Evolutionary conservation across 64 coral and sea anemone species (phyloP).

Genomic region (Cladopsammia gracilis): DNA sequence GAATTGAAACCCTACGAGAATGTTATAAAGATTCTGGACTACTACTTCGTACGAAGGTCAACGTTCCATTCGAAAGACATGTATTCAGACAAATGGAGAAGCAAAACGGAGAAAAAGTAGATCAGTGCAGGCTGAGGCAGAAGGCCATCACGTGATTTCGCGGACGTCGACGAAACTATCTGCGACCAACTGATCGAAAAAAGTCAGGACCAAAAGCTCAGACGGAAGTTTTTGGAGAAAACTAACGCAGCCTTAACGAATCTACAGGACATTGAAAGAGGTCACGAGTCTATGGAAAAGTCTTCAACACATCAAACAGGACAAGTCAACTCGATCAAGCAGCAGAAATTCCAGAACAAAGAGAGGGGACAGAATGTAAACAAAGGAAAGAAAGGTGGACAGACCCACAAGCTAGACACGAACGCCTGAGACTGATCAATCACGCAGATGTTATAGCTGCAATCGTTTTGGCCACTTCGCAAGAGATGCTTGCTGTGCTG

Average conservation of each 20-base stretch:
- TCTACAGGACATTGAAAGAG: conserved; percentile 26
- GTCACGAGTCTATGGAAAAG: conserved; percentile 26
- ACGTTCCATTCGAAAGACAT: conserved; percentile 58
- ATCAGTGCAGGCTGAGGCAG: conserved; percentile 47
- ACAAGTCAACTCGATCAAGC: not conserved
- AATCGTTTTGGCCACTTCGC: conserved; percentile 15
- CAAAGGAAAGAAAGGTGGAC: not conserved
- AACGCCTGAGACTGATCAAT: not conserved
- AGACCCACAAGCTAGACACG: not conserved
- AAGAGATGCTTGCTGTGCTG: conserved; percentile 1
- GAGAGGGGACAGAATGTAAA: not conserved
- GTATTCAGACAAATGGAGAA: conserved; percentile 72
- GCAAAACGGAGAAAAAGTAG: conserved; percentile 31
- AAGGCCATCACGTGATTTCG: conserved; percentile 57
- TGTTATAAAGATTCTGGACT: conserved; percentile 32
- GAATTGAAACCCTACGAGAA: not conserved
- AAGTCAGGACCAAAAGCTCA: conserved; percentile 33
- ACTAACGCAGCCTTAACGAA: not conserved
- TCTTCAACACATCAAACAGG: not conserved
- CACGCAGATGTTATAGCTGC: not conserved
- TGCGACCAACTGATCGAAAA: conserved; percentile 59
- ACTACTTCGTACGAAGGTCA: conserved; percentile 63
- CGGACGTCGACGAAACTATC: conserved; percentile 31
- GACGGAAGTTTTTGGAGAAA: conserved; percentile 58
- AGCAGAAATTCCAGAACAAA: conserved; percentile 9